These are phyloP conservation scores for Scolopax bukidnonensis DNA, from an alignment of 2,797 vertebrate species.

Conservation along the genomic window DNA sequence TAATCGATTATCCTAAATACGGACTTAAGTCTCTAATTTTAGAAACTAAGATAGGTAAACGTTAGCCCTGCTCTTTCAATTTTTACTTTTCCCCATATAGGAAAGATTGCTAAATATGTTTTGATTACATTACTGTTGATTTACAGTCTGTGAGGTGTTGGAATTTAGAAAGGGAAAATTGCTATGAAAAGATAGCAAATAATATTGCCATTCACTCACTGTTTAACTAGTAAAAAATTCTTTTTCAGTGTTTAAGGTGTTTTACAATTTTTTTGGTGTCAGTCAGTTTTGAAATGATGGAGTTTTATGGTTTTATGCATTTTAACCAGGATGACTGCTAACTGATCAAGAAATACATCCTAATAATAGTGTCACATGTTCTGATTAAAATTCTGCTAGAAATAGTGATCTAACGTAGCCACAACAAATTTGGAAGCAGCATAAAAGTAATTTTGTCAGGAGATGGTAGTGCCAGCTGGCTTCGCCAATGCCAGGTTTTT, in stretches of 20 bases:
- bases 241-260: not conserved
- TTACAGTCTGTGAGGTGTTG: not conserved
- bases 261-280: not conserved
- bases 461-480: not conserved
- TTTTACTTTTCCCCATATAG: slow-evolving; percentile 5
- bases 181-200: not conserved
- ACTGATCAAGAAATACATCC: not conserved
- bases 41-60: not conserved
- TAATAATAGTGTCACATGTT: not conserved
- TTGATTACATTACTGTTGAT: not conserved
- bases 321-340: not conserved
- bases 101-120: slow-evolving; percentile 8
- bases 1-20: slow-evolving; percentile 1
- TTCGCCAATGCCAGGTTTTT: not conserved
- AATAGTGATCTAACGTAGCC: not conserved
- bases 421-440: not conserved
- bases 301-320: not conserved
- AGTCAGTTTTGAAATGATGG: not conserved
- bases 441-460: not conserved
- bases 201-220: not conserved
- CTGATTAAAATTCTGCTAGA: not conserved
- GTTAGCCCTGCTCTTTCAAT: not conserved
- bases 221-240: not conserved
- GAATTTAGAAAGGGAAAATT: not conserved
- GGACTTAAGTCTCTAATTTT: not conserved